These are phyloP conservation scores for Eira barbara DNA, from an alignment of 2,113 vertebrate genomes.

Conservation along the genomic window DNA sequence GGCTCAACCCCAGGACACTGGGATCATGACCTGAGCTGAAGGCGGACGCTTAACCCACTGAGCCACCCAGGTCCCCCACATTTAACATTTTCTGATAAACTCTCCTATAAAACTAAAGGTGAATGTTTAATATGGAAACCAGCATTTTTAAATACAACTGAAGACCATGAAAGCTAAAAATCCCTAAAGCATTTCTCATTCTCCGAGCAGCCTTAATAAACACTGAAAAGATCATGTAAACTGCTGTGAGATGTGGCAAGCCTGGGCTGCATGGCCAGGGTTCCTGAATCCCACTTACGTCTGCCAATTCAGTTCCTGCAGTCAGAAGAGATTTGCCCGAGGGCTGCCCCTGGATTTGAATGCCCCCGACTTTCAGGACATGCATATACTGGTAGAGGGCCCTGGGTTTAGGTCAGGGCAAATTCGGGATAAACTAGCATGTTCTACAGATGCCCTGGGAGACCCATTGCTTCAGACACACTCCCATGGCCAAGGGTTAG, in stretches of 20 bases:
- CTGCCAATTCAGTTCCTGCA: neutral
- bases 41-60: neutral
- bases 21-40: neutral
- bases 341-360: neutral
- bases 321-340: neutral
- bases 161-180: neutral
- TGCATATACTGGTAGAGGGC: no score
- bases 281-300: no score
- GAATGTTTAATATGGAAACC: neutral
- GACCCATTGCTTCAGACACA: rapidly evolving
- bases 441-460: no score
- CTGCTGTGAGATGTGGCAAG: rapidly evolving
- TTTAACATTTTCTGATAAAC: neutral
- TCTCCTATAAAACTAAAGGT: neutral
- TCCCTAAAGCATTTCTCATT: neutral
- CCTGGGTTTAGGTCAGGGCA: no score
- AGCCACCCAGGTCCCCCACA: neutral
- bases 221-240: rapidly evolving
- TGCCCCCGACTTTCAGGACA: neutral
- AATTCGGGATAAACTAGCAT: neutral
- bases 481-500: neutral
- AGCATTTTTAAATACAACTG: neutral
- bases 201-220: neutral
- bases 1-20: neutral
- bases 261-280: rapidly evolving